Evolutionary conservation across 2,888 invertebrate genomes (phyloP), one percentile per base, ranked within the genome.

Genomic region (Taphrorychus bicolor): DNA sequence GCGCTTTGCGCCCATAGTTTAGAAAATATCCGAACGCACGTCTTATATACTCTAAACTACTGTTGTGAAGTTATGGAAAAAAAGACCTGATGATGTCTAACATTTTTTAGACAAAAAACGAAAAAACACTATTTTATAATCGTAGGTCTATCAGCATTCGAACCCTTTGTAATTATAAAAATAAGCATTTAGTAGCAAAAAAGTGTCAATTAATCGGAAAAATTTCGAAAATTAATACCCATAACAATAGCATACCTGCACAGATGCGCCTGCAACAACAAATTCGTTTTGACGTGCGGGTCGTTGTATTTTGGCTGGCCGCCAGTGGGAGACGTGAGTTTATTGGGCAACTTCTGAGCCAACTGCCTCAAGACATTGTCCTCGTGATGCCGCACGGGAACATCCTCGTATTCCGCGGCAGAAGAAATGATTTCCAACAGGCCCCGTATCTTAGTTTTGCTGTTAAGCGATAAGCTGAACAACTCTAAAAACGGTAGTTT

Each of bases 341-440:
- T 92, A 72, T 87, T 87, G 2, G 87, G 87, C 58, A 87, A 75
- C 22, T 86, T 83, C 70, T 85, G 85, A 0, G 86, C 81, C 3
- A 87, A 76, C 52, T 84, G 85, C 48, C 84, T 79, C 69, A 99
- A 86, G 62, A 98, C 88, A 74, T 90, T 89, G 80, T 98, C 98
- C 83, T 99, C 99, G 5, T 94, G 91, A 79, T 99, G 98, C 5
- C 99, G 84, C 60, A 99, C 96, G 40, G 95, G 92, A 61, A 99
- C 90, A 74, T 91, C 91, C 70, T 96, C 94, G 83, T 97, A 99
- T 83, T 99, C 99, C 0, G 96, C 95, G 0, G 99, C 98, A 1
- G 95, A 96, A 0, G 98, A 94, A 70, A 99, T 96, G 79, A 99
- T 99, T 85, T 99, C 99, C 76, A 99, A 84, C 5, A 99, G 86